phyloP scores from a whole-genome alignment of 2,888 invertebrate species.

The Cistogaster globosa region DNA sequence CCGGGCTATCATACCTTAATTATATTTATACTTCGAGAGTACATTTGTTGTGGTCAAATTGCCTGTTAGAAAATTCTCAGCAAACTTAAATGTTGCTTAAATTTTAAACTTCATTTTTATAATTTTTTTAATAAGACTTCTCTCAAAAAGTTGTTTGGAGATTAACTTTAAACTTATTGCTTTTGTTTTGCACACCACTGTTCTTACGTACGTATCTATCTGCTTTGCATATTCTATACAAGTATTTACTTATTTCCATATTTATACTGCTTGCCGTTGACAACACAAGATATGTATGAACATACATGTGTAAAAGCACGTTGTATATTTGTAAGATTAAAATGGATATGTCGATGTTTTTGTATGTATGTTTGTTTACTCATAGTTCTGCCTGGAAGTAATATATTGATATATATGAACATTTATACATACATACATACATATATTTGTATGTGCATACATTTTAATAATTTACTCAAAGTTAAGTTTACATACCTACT shows the following conservation, averaged over 20 bases:
- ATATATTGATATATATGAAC: no score
- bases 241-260: conserved; percentile 37
- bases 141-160: background rate
- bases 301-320: background rate
- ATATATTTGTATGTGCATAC: no score
- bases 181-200: conserved; percentile 1
- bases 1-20: no score
- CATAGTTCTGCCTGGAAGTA: conserved; percentile 7
- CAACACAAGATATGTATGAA: background rate
- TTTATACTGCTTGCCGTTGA: conserved; percentile 52
- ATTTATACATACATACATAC: no score
- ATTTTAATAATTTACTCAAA: conserved; percentile 54
- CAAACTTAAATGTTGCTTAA: background rate
- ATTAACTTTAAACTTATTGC: background rate
- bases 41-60: no score
- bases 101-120: no score
- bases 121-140: no score
- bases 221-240: conserved; percentile 12
- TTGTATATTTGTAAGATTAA: background rate
- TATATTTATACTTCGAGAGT: no score
- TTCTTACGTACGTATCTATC: background rate
- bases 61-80: no score
- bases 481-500: conserved; percentile 3
- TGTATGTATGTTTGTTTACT: background rate
- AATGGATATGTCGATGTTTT: background rate